Evolutionary conservation across 2,888 invertebrate genomes (phyloP), one percentile per base, ranked within the genome.

Genomic region (Dendrolimus houi): DNA sequence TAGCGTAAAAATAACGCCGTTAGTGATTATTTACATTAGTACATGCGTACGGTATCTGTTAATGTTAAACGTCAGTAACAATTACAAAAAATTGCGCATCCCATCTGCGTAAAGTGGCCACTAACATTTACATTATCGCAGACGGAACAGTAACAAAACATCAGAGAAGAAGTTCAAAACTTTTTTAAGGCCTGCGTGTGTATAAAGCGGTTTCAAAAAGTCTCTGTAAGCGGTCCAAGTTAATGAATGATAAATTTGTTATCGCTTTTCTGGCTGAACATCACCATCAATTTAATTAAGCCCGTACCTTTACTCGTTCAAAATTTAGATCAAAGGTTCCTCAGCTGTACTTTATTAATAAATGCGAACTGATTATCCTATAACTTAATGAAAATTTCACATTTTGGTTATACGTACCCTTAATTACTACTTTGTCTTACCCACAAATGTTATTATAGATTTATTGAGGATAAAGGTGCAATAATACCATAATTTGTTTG

Each of bases 171-270:
- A 47, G 47, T 47, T 47, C 9, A 47, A 47, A 47, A 9, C 12
- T 47, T 47, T 10, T 10, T 47, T 12, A 2, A 47, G 1, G 9
- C n/a, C 42, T 13, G 47, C 17, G 41, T 9, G 40, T 17, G 7
- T 9, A 29, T 53, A 53, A 59, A 54, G 57, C 29, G 54, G 54
- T 12, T 14, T 40, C 41, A 55, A 57, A 47, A 71, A 69, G 67
- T 67, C 66, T 63, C 64, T 63, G 64, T 64, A 65, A 66, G 67
- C 67, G 68, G 65, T 69, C 61, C 68, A 72, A 71, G 68, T 69
- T 76, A 76, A 79, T 78, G 71, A 77, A 74, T 72, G 71, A 71
- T 75, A 75, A 74, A 77, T 75, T 67, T 67, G 74, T 75, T 72
- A 74, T 74, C 70, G 69, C 69, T 71, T 66, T 64, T 68, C 71